Conservation (phyloP, 2,113 vertebrate species). For the Brienomyrus brachyistius region DNA sequence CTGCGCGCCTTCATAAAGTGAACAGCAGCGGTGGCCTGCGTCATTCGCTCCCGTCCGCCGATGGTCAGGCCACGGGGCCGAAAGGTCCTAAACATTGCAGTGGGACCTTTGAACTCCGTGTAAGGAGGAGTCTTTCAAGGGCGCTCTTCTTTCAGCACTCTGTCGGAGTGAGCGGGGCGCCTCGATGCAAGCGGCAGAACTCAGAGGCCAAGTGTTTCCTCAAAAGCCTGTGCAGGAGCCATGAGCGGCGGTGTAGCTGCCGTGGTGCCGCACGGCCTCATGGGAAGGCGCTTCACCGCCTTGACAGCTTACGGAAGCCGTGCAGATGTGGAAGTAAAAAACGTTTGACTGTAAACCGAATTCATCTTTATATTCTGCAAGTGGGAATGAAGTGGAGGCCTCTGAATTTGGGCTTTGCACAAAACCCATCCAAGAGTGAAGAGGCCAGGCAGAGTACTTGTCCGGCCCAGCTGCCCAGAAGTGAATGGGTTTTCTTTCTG, state of each 20-base stretch:
- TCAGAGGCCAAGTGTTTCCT: neutral
- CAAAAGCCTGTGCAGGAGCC: neutral
- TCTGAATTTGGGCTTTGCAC: constrained; percentile 51
- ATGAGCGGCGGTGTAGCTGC: neutral
- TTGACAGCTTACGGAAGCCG: neutral
- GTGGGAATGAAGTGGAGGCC: constrained; percentile 41
- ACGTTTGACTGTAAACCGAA: constrained; percentile 11
- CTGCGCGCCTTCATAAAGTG: constrained; percentile 31
- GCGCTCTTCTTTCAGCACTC: constrained; percentile 25
- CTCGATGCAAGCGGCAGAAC: constrained; percentile 29
- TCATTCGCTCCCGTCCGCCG: constrained; percentile 30
- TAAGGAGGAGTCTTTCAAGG: constrained; percentile 39
- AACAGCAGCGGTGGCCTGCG: constrained; percentile 23
- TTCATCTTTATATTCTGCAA: constrained; percentile 37
- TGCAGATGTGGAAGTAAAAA: neutral
- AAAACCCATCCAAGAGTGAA: constrained; percentile 70
- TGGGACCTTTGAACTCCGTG: constrained; percentile 51
- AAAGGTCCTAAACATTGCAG: constrained; percentile 28
- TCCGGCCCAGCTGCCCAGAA: constrained; percentile 60
- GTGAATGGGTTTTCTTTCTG: constrained; percentile 56
- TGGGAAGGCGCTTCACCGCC: neutral
- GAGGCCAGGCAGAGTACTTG: constrained; percentile 52
- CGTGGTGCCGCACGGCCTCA: neutral
- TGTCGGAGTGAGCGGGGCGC: constrained; percentile 22
- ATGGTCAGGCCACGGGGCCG: constrained; percentile 33